A percentile compares a stretch with the other conserved stretches of the same genome.
Conservation (phyloP, 1,140 invertebrate species). For the Euura lappo region DNA sequence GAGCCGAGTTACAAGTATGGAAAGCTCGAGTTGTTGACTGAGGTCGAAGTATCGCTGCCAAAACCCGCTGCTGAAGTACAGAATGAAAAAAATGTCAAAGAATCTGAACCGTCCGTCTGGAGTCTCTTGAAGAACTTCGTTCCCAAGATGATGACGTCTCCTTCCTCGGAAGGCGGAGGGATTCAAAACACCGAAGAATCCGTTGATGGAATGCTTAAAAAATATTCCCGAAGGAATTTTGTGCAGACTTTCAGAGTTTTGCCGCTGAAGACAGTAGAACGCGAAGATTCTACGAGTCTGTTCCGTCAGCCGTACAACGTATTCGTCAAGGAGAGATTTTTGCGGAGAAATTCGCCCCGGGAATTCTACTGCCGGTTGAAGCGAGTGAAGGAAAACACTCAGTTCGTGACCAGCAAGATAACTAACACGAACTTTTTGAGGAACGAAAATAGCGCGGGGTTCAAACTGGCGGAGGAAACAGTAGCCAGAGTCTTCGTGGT, state of each 20-base stretch:
- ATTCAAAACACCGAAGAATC: not conserved
- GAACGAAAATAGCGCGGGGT: not conserved
- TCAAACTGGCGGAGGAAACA: slow-evolving; percentile 25
- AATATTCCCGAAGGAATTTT: slow-evolving; percentile 7
- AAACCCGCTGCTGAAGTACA: slow-evolving; percentile 2
- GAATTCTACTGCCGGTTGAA: slow-evolving; percentile 32
- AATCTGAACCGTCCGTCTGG: not conserved
- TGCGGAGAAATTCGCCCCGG: slow-evolving; percentile 15
- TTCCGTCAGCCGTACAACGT: slow-evolving; percentile 29
- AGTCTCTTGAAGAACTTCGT: not conserved
- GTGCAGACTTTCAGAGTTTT: slow-evolving; percentile 21
- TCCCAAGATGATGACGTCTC: not conserved
- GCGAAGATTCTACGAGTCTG: not conserved
- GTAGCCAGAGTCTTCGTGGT: slow-evolving; percentile 40
- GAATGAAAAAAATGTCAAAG: not conserved
- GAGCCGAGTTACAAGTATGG: slow-evolving; percentile 44
- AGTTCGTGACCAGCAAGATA: slow-evolving; percentile 15
- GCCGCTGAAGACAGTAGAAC: not conserved
- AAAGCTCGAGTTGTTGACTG: slow-evolving; percentile 44
- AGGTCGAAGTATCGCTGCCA: slow-evolving; percentile 31
- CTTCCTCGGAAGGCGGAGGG: not conserved
- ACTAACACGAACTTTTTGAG: slow-evolving; percentile 27
- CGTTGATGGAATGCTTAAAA: not conserved
- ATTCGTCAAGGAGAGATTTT: slow-evolving; percentile 24
- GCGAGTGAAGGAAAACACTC: slow-evolving; percentile 33